Conservation (phyloP, 2,797 vertebrate species). For the Sebastes wilsoni region DNA sequence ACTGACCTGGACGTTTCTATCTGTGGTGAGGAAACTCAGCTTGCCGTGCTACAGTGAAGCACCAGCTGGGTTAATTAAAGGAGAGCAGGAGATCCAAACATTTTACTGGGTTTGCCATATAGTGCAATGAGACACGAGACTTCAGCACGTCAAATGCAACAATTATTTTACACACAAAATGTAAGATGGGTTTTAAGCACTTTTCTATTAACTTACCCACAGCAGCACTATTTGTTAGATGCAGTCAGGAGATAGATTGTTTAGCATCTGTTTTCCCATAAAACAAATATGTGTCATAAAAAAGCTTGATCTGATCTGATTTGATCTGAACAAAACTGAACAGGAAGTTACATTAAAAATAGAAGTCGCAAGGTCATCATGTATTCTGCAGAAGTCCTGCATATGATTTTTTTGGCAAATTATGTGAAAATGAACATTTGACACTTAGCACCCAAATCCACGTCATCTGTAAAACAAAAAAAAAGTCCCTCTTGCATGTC, state of each 20-base stretch:
- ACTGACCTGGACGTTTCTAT: conserved; percentile 33
- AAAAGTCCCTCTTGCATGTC: neutral
- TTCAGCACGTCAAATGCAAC: neutral
- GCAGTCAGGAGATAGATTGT: neutral
- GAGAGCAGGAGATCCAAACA: conserved; percentile 24
- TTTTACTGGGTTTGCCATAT: neutral
- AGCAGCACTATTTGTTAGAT: neutral
- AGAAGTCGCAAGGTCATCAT: neutral
- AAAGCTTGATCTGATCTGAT: neutral
- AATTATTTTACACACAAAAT: neutral
- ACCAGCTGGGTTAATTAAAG: conserved; percentile 36
- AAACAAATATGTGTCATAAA: neutral
- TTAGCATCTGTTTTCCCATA: neutral
- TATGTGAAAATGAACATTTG: neutral
- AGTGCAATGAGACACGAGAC: neutral
- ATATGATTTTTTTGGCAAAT: neutral
- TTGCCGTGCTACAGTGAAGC: neutral
- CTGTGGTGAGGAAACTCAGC: conserved; percentile 28
- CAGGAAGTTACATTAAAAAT: neutral
- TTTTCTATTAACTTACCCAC: neutral
- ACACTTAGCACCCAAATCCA: neutral
- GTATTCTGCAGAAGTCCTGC: neutral
- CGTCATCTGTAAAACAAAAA: neutral
- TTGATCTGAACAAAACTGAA: neutral
- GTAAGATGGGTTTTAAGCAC: neutral